These are phyloP conservation scores for Hydrolagus colliei DNA, from an alignment of 2,797 vertebrate genomes.

Conservation along the genomic window DNA sequence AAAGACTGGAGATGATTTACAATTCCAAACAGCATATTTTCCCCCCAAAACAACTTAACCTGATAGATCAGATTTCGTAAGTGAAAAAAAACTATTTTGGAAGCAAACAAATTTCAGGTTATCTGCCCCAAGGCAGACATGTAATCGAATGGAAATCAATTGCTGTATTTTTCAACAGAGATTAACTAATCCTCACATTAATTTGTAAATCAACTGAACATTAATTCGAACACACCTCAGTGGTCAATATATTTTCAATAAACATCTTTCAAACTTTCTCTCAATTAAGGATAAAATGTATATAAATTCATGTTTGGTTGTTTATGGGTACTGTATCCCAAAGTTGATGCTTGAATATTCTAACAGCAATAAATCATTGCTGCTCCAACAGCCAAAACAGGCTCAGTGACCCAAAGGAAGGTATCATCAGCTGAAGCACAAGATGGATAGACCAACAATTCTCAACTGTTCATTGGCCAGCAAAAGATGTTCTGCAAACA, in stretches of 20 bases:
- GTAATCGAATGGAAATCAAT: not conserved
- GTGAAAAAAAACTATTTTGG: not conserved
- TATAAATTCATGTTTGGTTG: not conserved
- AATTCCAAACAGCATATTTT: too few species aligned
- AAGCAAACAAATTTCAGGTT: not conserved
- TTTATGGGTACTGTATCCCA: not conserved
- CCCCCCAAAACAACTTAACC: too few species aligned
- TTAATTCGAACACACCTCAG: not conserved
- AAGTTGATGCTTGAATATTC: not conserved
- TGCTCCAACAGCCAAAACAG: not conserved
- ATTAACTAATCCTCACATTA: not conserved
- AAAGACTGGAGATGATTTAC: too few species aligned
- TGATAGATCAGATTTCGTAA: not conserved
- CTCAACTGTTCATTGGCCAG: too few species aligned
- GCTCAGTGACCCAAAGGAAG: not conserved
- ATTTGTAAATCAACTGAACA: not conserved
- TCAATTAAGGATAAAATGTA: not conserved
- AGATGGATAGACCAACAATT: not conserved
- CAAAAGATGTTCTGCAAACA: not conserved
- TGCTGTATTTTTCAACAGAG: not conserved
- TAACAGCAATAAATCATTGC: not conserved
- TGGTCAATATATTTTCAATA: not conserved
- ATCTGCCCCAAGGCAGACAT: not conserved
- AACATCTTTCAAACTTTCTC: not conserved
- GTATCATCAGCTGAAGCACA: not conserved